Conservation (phyloP, 1,140 invertebrate species). For the Micrasema minimum region DNA sequence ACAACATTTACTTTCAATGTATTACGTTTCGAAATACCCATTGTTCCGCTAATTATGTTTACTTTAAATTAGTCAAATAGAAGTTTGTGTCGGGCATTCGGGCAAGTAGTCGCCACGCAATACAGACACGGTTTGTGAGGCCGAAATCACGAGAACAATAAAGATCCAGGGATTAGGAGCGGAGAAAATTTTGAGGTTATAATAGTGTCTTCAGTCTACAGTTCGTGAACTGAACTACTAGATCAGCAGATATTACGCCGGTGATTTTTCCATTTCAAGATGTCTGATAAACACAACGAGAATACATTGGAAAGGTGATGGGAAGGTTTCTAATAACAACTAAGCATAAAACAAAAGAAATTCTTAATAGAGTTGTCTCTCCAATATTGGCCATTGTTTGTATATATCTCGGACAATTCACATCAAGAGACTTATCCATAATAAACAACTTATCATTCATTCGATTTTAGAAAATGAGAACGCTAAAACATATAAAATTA, state of each 20-base stretch:
- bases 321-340: not conserved
- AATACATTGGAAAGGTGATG: not conserved
- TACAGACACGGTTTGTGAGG: too few species aligned
- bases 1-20: too few species aligned
- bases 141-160: slow-evolving; percentile 9
- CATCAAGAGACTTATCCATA: not conserved
- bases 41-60: too few species aligned
- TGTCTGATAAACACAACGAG: not conserved
- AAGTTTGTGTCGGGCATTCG: too few species aligned
- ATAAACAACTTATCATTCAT: not conserved
- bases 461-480: too few species aligned
- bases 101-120: too few species aligned
- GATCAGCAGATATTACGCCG: too few species aligned
- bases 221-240: not conserved
- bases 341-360: not conserved
- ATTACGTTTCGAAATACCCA: too few species aligned
- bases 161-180: not conserved
- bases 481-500: not conserved
- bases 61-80: too few species aligned
- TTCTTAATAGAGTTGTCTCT: not conserved
- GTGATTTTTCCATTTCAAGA: slow-evolving; percentile 4
- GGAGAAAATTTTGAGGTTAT: slow-evolving; percentile 18
- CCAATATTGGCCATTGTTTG: not conserved
- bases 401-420: not conserved
- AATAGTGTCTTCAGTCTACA: not conserved